Conservation (phyloP, 2,888 invertebrate species). For the Eugnorisma glareosa region DNA sequence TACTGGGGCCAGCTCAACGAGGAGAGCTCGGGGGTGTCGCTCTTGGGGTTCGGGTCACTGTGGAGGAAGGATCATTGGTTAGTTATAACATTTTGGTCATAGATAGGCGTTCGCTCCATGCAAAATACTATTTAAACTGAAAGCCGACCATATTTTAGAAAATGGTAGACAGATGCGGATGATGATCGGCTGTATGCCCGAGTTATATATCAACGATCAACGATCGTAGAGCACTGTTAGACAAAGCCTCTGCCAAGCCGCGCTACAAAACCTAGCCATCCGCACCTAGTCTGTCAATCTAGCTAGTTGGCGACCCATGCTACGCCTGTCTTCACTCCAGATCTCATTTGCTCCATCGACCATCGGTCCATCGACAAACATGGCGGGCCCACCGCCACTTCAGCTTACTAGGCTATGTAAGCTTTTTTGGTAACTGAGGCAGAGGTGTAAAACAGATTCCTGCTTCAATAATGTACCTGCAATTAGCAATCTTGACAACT, state of each 20-base stretch:
- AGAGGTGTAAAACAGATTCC: neutral
- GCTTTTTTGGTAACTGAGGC: neutral
- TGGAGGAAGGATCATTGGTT: neutral
- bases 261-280: neutral
- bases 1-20: slow-evolving; percentile 72
- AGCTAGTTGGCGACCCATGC: neutral
- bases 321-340: neutral
- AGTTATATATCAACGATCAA: neutral
- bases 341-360: neutral
- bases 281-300: neutral
- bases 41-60: slow-evolving; percentile 75
- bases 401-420: neutral
- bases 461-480: too few species aligned
- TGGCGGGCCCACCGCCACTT: neutral
- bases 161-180: neutral
- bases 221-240: neutral
- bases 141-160: neutral
- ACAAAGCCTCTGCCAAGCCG: neutral
- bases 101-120: neutral
- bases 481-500: neutral
- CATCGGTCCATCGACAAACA: neutral
- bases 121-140: neutral
- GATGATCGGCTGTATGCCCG: neutral
- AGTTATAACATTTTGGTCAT: neutral
- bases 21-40: slow-evolving; percentile 63